Percentiles rank a stretch among this genome's conserved stretches.
phyloP scores from a whole-genome alignment of 2,113 vertebrate genomes.

The Forbesichthys agassizii region DNA sequence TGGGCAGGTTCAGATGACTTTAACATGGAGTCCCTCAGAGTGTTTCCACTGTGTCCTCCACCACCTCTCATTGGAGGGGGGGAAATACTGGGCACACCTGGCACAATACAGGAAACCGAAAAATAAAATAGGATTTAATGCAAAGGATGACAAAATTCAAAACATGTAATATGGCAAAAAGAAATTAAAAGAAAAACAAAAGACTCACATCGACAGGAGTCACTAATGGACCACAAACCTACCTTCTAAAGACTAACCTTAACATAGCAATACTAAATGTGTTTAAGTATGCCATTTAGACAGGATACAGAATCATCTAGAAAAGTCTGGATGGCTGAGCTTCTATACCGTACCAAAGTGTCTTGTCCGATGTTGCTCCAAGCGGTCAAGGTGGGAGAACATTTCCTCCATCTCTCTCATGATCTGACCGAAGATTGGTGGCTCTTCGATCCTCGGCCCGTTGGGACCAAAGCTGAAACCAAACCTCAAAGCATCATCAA shows the following conservation, averaged over 20 bases:
- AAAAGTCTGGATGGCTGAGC: background rate
- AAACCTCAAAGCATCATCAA: conserved; percentile 71
- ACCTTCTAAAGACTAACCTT: too few species aligned
- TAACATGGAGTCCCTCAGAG: conserved; percentile 77
- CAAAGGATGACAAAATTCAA: too few species aligned
- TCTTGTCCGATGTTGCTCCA: conserved; percentile 47
- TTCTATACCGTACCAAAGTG: conserved; percentile 42
- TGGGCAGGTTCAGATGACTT: conserved; percentile 44
- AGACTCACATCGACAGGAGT: too few species aligned
- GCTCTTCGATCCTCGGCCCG: conserved; percentile 70
- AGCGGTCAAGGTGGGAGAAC: conserved; percentile 64
- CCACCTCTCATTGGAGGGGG: conserved; percentile 23
- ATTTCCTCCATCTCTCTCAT: conserved; percentile 79
- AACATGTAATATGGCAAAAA: too few species aligned
- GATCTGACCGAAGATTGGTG: conserved; percentile 69
- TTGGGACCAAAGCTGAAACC: conserved; percentile 72
- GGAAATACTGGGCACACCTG: conserved; percentile 62
- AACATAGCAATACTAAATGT: background rate
- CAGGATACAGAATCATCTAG: background rate
- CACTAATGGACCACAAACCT: too few species aligned
- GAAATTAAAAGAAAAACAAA: too few species aligned
- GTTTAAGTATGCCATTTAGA: background rate
- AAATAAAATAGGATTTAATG: too few species aligned
- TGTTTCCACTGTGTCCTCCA: conserved; percentile 43
- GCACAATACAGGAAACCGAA: background rate